A percentile compares a stretch with the other conserved stretches of the same genome.
Evolutionary conservation across 2,888 invertebrate species (phyloP).

Genomic region (Aelia acuminata): DNA sequence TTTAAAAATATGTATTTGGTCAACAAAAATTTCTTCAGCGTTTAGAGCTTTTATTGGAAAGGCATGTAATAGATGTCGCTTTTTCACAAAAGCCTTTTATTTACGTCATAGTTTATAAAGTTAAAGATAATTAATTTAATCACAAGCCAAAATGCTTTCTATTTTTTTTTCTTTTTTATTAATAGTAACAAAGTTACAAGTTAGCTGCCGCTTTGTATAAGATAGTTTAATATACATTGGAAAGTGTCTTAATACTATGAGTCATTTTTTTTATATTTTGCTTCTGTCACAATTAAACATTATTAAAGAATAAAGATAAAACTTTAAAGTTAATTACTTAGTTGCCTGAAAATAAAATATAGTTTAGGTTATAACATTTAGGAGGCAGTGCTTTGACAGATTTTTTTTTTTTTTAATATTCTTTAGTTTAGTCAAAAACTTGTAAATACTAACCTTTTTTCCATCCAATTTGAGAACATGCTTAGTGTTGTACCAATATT

Average conservation of each 20-base stretch:
- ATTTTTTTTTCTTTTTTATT: background rate
- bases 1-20: background rate
- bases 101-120: background rate
- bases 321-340: background rate
- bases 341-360: background rate
- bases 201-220: background rate
- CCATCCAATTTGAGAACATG: background rate
- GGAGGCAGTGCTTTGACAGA: background rate
- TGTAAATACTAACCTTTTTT: slow-evolving; percentile 11
- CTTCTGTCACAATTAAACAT: background rate
- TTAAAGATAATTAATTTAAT: background rate
- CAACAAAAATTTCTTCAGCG: background rate
- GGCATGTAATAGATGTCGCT: slow-evolving; percentile 28
- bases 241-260: background rate
- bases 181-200: background rate
- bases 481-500: slow-evolving; percentile 12
- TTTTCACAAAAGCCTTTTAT: background rate
- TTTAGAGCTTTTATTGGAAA: background rate
- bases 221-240: background rate
- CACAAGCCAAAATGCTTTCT: background rate
- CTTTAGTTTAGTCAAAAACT: slow-evolving; percentile 1
- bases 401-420: background rate
- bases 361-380: slow-evolving; percentile 5
- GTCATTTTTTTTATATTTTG: background rate
- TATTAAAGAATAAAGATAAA: background rate